Evolutionary conservation across 2,113 vertebrate species (phyloP).

Genomic region (Murina feae): DNA sequence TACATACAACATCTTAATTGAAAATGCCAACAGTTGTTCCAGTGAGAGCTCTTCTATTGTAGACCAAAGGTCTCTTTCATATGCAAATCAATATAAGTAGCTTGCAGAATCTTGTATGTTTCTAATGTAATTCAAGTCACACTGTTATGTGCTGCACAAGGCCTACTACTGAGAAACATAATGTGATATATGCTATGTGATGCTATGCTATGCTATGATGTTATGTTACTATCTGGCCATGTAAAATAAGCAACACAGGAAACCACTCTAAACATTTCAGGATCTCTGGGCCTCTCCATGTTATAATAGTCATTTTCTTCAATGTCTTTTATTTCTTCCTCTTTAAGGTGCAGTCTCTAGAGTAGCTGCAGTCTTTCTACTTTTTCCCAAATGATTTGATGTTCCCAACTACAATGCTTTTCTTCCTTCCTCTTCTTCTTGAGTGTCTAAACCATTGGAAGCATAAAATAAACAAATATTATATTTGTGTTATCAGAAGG

Average conservation of each 20-base stretch:
- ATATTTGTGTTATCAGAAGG: conserved; percentile 91
- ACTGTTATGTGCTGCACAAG: conserved; percentile 80
- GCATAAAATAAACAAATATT: conserved; percentile 89
- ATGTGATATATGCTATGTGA: neutral
- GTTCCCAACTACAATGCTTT: conserved; percentile 91
- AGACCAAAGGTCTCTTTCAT: neutral
- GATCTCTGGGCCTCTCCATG: conserved; percentile 86
- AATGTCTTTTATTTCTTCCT: conserved; percentile 84
- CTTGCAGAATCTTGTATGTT: neutral
- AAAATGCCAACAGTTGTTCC: neutral
- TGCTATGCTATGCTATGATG: neutral
- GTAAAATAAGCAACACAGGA: conserved; percentile 88
- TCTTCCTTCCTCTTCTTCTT: conserved; percentile 91
- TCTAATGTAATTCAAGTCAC: neutral
- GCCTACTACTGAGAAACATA: conserved; percentile 87
- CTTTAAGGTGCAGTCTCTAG: conserved; percentile 86
- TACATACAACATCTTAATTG: neutral
- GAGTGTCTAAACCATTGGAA: conserved; percentile 89
- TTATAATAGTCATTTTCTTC: conserved; percentile 88
- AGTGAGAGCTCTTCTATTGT: neutral
- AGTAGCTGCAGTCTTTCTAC: conserved; percentile 85
- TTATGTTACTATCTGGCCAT: conserved; percentile 88
- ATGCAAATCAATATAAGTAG: neutral
- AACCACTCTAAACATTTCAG: conserved; percentile 91
- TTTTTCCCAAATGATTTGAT: conserved; percentile 86